phyloP scores from a whole-genome alignment of 2,797 vertebrate species.

The Arnoldichthys spilopterus region DNA sequence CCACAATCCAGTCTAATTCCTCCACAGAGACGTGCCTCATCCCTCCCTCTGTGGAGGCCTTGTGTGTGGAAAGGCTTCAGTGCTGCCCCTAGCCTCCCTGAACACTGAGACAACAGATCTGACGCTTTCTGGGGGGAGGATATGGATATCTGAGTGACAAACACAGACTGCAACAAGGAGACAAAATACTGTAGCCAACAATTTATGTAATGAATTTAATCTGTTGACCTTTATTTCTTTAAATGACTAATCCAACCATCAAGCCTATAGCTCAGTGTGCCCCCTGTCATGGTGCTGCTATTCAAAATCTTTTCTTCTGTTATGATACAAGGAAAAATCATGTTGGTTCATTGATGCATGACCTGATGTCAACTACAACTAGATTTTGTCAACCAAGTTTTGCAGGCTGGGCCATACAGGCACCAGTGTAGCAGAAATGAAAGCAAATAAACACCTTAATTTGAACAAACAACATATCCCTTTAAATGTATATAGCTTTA shows the following conservation, averaged over 20 bases:
- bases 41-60: constrained; percentile 21
- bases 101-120: constrained; percentile 27
- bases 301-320: no score
- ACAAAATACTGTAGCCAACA: not conserved
- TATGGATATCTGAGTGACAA: not conserved
- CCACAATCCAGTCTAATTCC: constrained; percentile 57
- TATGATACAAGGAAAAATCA: no score
- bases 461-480: not conserved
- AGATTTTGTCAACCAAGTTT: not conserved
- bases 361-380: not conserved
- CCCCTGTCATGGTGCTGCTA: no score
- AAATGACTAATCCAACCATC: not conserved
- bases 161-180: not conserved
- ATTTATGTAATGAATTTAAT: no score
- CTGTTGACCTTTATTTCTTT: no score
- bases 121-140: not conserved
- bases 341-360: not conserved
- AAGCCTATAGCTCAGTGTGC: no score
- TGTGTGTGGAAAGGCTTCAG: constrained; percentile 32
- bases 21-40: constrained; percentile 53
- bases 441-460: not conserved
- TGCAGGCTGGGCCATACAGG: not conserved
- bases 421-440: not conserved
- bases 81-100: constrained; percentile 13
- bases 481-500: not conserved